Percentiles rank a stretch among this genome's conserved stretches.
Evolutionary conservation across 2,888 invertebrate species (phyloP).

Genomic region (Rhaphigaster nebulosa): DNA sequence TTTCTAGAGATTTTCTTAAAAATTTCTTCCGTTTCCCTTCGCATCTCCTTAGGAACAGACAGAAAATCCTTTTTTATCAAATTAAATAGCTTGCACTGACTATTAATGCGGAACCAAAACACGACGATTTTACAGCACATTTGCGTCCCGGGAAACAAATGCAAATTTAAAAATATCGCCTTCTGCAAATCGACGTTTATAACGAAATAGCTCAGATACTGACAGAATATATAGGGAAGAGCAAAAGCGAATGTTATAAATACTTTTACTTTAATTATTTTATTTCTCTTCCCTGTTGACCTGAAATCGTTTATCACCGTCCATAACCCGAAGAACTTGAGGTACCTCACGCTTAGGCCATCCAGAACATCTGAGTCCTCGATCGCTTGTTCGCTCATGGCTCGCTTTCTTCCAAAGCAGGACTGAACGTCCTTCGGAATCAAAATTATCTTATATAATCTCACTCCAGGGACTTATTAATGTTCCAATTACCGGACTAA

Average conservation of each 20-base stretch:
- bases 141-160: background rate
- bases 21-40: background rate
- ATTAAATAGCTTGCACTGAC: background rate
- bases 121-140: background rate
- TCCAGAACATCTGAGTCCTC: background rate
- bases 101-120: background rate
- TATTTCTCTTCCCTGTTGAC: background rate
- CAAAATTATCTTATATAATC: conserved; percentile 1
- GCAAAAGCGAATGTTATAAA: background rate
- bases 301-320: background rate
- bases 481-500: conserved; percentile 22
- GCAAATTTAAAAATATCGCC: background rate
- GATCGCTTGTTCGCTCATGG: background rate
- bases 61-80: background rate
- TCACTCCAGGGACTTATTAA: background rate
- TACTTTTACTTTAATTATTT: background rate
- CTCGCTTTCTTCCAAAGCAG: background rate
- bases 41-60: background rate
- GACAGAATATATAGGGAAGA: background rate
- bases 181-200: background rate
- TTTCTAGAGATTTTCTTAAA: background rate
- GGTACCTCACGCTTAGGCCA: background rate
- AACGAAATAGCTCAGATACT: background rate
- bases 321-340: background rate
- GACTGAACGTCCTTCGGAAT: background rate